Evolutionary conservation across 2,113 vertebrate genomes (phyloP).

Genomic region (Prunella fulvescens): DNA sequence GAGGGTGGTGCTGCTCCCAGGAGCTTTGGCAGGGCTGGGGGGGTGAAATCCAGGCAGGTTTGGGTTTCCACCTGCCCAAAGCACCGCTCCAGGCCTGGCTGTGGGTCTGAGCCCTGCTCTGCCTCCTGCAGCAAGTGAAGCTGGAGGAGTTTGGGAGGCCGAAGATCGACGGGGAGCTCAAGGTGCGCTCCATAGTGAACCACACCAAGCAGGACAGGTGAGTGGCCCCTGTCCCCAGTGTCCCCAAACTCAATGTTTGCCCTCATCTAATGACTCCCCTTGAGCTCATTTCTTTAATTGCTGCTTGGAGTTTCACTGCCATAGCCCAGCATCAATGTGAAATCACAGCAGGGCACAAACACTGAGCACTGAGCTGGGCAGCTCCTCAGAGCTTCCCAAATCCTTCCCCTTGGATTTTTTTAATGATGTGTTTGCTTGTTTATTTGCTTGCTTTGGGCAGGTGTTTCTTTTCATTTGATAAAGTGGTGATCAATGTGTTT

Average conservation of each 20-base stretch:
- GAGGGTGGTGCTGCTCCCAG: background rate
- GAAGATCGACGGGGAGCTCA: constrained; percentile 95
- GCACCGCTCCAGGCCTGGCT: background rate
- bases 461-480: constrained; percentile 98
- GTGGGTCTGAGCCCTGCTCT: background rate
- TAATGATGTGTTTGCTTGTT: background rate
- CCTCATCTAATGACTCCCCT: fast-evolving
- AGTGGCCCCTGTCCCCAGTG: background rate
- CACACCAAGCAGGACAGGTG: constrained; percentile 93
- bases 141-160: constrained; percentile 94
- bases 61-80: background rate
- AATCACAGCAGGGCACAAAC: background rate
- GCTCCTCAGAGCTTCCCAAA: background rate
- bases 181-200: constrained; percentile 93
- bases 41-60: background rate
- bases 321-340: fast-evolving
- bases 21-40: background rate
- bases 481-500: constrained; percentile 83
- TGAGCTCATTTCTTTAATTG: background rate
- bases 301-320: background rate
- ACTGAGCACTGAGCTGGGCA: background rate
- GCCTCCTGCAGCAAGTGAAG: constrained; percentile 84
- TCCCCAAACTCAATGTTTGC: background rate
- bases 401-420: background rate
- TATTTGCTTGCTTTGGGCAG: constrained; percentile 68